Percentiles rank a stretch among this genome's conserved stretches.
Evolutionary conservation across 2,888 invertebrate genomes (phyloP).

Genomic region (Hoplodrina ambigua): DNA sequence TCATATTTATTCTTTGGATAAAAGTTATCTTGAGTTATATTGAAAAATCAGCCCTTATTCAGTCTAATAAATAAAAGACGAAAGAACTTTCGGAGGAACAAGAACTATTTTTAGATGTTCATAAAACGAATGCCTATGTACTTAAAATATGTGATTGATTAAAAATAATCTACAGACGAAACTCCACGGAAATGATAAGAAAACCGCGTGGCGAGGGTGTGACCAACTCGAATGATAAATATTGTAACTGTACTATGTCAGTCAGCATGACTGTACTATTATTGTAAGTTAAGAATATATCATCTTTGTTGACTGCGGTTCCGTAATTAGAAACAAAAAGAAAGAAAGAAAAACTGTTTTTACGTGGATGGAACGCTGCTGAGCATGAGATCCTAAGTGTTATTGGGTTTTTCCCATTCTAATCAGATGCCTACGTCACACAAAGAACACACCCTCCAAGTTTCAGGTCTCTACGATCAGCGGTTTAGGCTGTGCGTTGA

Average conservation of each 20-base stretch:
- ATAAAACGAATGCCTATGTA: background rate
- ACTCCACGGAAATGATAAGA: constrained; percentile 4
- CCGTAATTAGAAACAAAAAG: background rate
- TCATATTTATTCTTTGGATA: too few species aligned
- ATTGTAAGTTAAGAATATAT: background rate
- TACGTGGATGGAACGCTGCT: too few species aligned
- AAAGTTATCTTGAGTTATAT: too few species aligned
- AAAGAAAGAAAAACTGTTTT: too few species aligned
- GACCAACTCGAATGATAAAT: background rate
- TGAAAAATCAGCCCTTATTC: too few species aligned
- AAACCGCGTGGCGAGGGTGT: constrained; percentile 12
- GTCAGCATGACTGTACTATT: constrained; percentile 7
- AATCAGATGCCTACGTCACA: too few species aligned
- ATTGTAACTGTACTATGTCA: background rate
- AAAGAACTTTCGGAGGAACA: background rate
- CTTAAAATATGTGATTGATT: constrained; percentile 3
- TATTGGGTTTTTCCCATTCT: too few species aligned
- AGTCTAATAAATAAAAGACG: background rate
- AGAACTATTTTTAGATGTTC: background rate
- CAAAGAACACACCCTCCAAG: too few species aligned
- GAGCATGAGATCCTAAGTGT: too few species aligned
- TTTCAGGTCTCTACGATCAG: too few species aligned
- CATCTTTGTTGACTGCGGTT: background rate
- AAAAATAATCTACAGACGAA: constrained; percentile 5
- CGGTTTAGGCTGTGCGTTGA: too few species aligned